phyloP scores from a whole-genome alignment of 1,140 invertebrate genomes.

The Muscidifurax raptorellus region DNA sequence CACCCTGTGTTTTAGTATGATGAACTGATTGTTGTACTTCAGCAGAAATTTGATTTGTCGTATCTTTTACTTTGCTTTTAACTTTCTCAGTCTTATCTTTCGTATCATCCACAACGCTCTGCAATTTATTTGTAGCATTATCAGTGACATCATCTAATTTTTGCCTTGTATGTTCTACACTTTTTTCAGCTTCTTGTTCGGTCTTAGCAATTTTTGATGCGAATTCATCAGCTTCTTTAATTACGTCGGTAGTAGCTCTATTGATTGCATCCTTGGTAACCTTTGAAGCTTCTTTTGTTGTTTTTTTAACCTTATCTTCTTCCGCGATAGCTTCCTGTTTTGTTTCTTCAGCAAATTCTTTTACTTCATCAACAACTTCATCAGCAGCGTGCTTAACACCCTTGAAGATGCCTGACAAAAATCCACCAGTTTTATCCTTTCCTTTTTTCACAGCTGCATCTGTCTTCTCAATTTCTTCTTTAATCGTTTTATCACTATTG shows the following conservation, averaged over 20 bases:
- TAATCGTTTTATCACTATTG: background rate
- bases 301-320: slow-evolving; percentile 62
- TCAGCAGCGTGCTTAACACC: slow-evolving; percentile 56
- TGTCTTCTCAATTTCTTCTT: slow-evolving; percentile 20
- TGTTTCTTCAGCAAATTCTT: slow-evolving; percentile 47
- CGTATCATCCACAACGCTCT: slow-evolving; percentile 56
- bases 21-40: background rate
- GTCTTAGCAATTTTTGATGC: slow-evolving; percentile 9
- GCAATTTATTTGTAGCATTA: background rate
- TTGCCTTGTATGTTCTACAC: background rate
- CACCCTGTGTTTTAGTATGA: background rate
- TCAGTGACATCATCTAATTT: slow-evolving; percentile 36
- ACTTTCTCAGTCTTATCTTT: slow-evolving; percentile 54
- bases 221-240: slow-evolving; percentile 63
- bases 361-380: slow-evolving; percentile 41
- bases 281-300: slow-evolving; percentile 59
- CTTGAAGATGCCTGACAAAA: slow-evolving; percentile 56
- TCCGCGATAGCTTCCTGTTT: slow-evolving; percentile 57
- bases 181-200: slow-evolving; percentile 35
- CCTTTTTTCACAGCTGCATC: background rate
- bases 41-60: background rate
- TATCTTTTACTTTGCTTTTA: background rate
- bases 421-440: slow-evolving; percentile 57
- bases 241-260: slow-evolving; percentile 67
- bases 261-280: slow-evolving; percentile 63